phyloP scores from a whole-genome alignment of 1,140 invertebrate genomes.

The Geopemphigus sp. region DNA sequence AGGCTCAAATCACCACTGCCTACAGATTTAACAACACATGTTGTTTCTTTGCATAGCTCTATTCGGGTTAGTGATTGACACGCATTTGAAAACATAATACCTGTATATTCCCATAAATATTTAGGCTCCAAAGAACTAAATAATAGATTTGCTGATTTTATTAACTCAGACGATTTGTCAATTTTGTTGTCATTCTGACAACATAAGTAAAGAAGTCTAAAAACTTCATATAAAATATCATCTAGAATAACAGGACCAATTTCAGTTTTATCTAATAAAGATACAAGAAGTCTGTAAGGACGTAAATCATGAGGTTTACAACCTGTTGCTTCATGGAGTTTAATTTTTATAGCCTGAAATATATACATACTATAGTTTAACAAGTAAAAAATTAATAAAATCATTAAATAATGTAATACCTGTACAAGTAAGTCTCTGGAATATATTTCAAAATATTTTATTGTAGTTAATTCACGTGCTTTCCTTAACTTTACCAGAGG shows the following conservation, averaged over 20 bases:
- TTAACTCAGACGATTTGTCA: conserved; percentile 59
- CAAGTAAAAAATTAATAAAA: neutral
- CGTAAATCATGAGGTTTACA: conserved; percentile 68
- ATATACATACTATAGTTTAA: conserved; percentile 10
- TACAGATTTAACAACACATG: conserved; percentile 58
- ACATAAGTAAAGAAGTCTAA: conserved; percentile 57
- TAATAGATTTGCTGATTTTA: conserved; percentile 82
- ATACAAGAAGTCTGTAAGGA: conserved; percentile 82
- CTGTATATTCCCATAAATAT: conserved; percentile 84
- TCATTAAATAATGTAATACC: conserved; percentile 51
- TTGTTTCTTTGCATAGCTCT: conserved; percentile 52
- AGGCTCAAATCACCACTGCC: conserved; percentile 64
- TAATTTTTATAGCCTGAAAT: conserved; percentile 62
- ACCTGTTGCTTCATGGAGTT: conserved; percentile 62
- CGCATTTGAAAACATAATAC: conserved; percentile 67
- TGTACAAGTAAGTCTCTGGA: conserved; percentile 69
- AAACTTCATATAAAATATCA: conserved; percentile 81
- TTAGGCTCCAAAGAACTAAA: conserved; percentile 81
- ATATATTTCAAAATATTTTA: conserved; percentile 72
- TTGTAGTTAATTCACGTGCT: conserved; percentile 54
- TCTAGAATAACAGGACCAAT: conserved; percentile 83
- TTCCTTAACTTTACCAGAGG: conserved; percentile 55
- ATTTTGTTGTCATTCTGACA: conserved; percentile 51
- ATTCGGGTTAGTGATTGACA: conserved; percentile 55
- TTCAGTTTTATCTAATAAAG: conserved; percentile 85